Percentiles rank a stretch among this genome's conserved stretches.
Conservation (phyloP, 2,113 vertebrate species). For the Equus quagga region DNA sequence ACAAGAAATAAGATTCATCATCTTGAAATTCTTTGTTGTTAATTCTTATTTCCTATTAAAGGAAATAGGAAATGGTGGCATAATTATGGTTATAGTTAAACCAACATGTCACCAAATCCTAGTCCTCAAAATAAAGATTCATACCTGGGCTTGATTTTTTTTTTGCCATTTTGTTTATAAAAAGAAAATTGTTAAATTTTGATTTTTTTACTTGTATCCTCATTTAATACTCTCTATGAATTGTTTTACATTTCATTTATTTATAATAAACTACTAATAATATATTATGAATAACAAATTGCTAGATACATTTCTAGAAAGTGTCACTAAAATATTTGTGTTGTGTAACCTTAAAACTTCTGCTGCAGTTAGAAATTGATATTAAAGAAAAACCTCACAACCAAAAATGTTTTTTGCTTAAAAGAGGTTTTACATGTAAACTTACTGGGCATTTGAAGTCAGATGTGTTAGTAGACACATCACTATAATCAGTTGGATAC, state of each 20-base stretch:
- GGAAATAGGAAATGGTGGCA: neutral
- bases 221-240: neutral
- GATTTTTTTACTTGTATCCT: neutral
- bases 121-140: neutral
- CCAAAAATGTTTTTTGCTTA: neutral
- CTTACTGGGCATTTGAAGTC: neutral
- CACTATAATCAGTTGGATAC: neutral
- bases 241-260: neutral
- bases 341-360: neutral
- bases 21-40: neutral
- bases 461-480: neutral
- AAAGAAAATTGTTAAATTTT: neutral
- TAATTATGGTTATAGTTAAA: neutral
- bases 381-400: neutral
- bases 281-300: neutral
- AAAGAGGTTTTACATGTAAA: neutral
- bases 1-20: constrained; percentile 40
- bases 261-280: neutral
- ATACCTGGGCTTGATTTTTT: neutral
- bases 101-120: neutral
- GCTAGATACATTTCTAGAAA: neutral
- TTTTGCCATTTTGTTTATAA: neutral
- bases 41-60: constrained; percentile 44
- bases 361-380: neutral
- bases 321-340: neutral